Conservation (phyloP, 2,113 vertebrate genomes). For the Willisornis vidua region DNA sequence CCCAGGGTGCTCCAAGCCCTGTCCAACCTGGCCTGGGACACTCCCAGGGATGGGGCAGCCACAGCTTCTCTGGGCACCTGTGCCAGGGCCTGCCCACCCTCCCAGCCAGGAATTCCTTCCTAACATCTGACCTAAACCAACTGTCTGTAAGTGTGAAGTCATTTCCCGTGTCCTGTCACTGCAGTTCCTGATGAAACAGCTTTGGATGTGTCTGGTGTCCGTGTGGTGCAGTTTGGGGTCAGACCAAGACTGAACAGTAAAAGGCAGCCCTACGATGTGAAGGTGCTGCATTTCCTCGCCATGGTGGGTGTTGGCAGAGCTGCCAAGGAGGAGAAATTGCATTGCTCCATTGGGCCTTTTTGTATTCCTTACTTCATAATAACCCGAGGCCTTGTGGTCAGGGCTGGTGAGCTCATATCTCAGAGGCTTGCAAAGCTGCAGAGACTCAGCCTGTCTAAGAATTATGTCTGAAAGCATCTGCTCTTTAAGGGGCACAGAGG, state of each 20-base stretch:
- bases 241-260: not conserved
- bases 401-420: not conserved
- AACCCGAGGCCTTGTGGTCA: accelerated
- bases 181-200: not conserved
- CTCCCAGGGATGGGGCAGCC: not conserved
- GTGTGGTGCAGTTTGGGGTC: not conserved
- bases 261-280: accelerated
- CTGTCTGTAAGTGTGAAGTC: not conserved
- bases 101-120: not conserved
- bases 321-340: not conserved
- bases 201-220: not conserved
- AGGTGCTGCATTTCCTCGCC: not conserved
- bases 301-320: not conserved
- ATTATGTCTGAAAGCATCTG: not conserved
- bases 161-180: not conserved
- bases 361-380: not conserved
- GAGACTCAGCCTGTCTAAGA: not conserved
- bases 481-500: not conserved
- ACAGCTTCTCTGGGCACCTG: not conserved
- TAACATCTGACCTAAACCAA: not conserved
- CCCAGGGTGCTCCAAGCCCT: accelerated
- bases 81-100: not conserved
- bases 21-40: not conserved
- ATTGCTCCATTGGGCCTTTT: not conserved
- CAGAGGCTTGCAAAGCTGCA: not conserved